phyloP scores from a whole-genome alignment of 1,140 invertebrate species.

The Drosophila saltans region DNA sequence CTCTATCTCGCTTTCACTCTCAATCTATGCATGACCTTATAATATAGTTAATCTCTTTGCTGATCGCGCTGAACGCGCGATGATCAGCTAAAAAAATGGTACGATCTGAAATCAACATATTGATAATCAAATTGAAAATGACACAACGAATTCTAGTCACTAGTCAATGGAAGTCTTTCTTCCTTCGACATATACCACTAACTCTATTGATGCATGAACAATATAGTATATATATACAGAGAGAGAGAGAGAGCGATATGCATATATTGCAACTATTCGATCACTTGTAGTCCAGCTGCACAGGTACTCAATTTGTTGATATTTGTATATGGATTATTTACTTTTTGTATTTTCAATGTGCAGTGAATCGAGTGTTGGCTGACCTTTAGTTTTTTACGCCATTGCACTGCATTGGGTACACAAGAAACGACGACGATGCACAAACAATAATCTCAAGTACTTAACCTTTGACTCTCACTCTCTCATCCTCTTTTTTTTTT shows the following conservation, averaged over 20 bases:
- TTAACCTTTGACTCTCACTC: constrained; percentile 42
- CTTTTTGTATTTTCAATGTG: neutral
- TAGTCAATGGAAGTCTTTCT: neutral
- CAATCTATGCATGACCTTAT: neutral
- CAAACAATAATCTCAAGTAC: constrained; percentile 28
- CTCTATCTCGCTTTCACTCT: neutral
- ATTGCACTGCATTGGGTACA: constrained; percentile 17
- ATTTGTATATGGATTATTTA: constrained; percentile 5
- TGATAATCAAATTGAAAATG: neutral
- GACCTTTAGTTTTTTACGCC: constrained; percentile 3
- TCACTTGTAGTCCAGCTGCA: neutral
- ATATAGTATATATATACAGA: too few relatives aligned
- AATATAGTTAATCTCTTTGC: constrained; percentile 29
- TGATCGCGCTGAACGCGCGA: constrained; percentile 23
- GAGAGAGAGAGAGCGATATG: too few relatives aligned
- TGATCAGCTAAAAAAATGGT: neutral
- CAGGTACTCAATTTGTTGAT: neutral
- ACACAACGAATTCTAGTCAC: neutral
- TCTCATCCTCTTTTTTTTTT: constrained; percentile 30
- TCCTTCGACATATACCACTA: neutral
- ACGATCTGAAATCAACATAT: neutral
- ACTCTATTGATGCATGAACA: too few relatives aligned
- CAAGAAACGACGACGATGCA: constrained; percentile 26
- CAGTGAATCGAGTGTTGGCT: neutral
- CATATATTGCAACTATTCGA: too few relatives aligned